Evolutionary conservation across 2,888 invertebrate species (phyloP), one percentile per base, ranked within the genome.

Genomic region (Azorinus chamasolen): DNA sequence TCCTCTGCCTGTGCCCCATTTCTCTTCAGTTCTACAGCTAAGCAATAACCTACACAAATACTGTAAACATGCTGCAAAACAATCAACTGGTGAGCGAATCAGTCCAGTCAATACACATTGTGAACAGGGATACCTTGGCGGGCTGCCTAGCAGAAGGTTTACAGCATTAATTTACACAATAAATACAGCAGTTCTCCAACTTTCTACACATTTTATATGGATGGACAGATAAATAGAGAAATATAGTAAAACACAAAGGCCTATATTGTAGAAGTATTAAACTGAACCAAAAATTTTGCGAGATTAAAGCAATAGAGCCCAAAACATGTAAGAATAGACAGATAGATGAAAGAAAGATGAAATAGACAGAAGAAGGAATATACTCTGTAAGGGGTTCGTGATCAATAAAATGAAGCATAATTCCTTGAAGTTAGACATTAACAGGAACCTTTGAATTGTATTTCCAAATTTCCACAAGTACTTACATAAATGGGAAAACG

Each of bases 21-120:
- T 32, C 55, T 32, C 55, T 25, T 14, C 16, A n/a, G n/a, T 27
- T 55, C 55, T 55, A 39, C 18, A 37, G 27, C 55, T 32, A 53
- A 45, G 55, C 65, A 65, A 65, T 65, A 57, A 66, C 55, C 57
- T 65, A 66, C 66, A 65, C 65, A 58, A 57, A 27, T 57, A 57
- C 50, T 48, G 66, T 57, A 66, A 66, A 66, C 41, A 57, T 50
- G 50, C 57, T 66, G 46, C 20, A 64, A 64, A 64, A 46, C 54
- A 22, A 50, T 27, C 46, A 54, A n/a, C 32, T 32, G 32, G 32
- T 32, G 32, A 32, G 32, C 32, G 5, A 32, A 54, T 18, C 39
- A 55, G 20, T 16, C 12, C n/a, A 22, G 18, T 41, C 55, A 55
- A 55, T 55, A 55, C 55, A 55, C 55, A 25, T 6, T 20, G 55